Evolutionary conservation across 1,140 invertebrate genomes (phyloP).

Genomic region (Saccostrea cuccullata): DNA sequence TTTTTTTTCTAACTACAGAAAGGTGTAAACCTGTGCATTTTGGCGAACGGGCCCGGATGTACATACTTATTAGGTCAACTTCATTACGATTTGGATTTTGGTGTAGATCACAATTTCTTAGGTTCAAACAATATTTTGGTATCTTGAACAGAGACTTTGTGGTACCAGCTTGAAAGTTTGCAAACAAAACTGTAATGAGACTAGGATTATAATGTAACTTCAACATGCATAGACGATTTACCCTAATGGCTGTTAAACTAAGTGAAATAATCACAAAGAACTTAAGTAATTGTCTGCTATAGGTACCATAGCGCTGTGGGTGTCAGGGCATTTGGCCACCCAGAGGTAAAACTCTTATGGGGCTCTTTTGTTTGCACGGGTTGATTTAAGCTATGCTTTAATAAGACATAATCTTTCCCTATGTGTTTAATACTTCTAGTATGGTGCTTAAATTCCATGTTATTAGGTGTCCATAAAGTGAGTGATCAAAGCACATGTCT

Average conservation of each 20-base stretch:
- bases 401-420: constrained; percentile 7
- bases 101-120: neutral
- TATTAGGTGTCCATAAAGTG: constrained; percentile 33
- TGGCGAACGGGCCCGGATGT: neutral
- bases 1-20: neutral
- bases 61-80: neutral
- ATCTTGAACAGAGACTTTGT: neutral
- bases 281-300: neutral
- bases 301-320: neutral
- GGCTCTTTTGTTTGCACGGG: neutral
- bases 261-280: constrained; percentile 21
- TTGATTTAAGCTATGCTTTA: constrained; percentile 27
- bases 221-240: neutral
- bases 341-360: neutral
- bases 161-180: neutral
- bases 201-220: constrained; percentile 14
- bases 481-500: constrained; percentile 2
- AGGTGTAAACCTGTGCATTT: neutral
- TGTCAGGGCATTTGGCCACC: neutral
- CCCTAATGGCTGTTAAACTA: neutral
- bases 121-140: neutral
- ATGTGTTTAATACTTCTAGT: constrained; percentile 21
- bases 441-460: constrained; percentile 31
- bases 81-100: neutral
- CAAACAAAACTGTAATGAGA: neutral